phyloP scores from a whole-genome alignment of 2,113 vertebrate genomes.

The Triplophysa dalaica region DNA sequence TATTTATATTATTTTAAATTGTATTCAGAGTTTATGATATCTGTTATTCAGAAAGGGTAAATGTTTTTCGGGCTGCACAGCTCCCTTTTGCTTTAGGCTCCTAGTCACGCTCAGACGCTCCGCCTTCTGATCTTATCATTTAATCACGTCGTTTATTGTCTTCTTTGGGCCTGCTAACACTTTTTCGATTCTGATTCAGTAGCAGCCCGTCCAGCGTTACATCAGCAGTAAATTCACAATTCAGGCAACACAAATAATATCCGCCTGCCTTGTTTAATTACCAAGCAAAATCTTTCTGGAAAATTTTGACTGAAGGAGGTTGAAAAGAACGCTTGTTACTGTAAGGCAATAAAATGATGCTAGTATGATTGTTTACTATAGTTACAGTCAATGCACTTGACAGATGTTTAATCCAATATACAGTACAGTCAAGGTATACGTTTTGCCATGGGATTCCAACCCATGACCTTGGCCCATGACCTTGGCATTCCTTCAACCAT shows the following conservation, averaged over 20 bases:
- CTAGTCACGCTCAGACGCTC: conserved; percentile 27
- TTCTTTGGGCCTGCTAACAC: conserved; percentile 11
- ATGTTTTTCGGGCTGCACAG: conserved; percentile 51
- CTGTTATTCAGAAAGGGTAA: conserved; percentile 48
- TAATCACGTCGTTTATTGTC: conserved; percentile 43
- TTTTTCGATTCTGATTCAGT: conserved; percentile 23
- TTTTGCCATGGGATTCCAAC: no score
- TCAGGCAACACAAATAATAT: conserved; percentile 3
- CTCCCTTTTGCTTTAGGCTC: conserved; percentile 41
- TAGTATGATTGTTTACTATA: not conserved
- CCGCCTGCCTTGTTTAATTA: not conserved
- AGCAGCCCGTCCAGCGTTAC: not conserved
- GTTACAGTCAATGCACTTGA: not conserved
- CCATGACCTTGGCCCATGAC: no score
- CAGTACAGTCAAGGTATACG: no score
- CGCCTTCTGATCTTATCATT: conserved; percentile 43
- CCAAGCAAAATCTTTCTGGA: not conserved
- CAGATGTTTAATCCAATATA: no score
- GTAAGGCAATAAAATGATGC: not conserved
- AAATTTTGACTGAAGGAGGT: not conserved
- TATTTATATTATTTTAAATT: not conserved
- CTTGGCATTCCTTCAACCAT: no score
- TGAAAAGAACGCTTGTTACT: not conserved
- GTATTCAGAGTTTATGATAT: conserved; percentile 47
- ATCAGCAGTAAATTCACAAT: conserved; percentile 10